A percentile compares a stretch with the other conserved stretches of the same genome.
These are phyloP conservation scores for Neosilurus mollespiculum DNA, from an alignment of 2,797 vertebrate species.

Conservation along the genomic window DNA sequence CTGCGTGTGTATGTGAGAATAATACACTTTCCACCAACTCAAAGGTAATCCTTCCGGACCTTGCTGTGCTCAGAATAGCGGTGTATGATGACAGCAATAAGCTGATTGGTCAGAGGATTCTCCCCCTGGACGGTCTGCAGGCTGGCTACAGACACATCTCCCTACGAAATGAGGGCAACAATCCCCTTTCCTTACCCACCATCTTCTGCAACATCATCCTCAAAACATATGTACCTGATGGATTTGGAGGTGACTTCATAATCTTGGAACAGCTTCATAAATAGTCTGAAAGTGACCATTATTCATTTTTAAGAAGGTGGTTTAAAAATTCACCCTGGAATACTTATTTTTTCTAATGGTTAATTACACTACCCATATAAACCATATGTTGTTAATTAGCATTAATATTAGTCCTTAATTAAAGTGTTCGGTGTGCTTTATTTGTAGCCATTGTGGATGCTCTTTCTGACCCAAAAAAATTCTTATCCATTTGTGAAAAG, in stretches of 20 bases:
- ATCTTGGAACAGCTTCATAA: background rate
- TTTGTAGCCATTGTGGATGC: slow-evolving; percentile 83
- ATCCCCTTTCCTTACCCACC: slow-evolving; percentile 83
- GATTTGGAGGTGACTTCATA: slow-evolving; percentile 80
- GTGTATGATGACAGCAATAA: slow-evolving; percentile 86
- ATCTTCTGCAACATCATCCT: slow-evolving; percentile 88
- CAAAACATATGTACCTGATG: slow-evolving; percentile 86
- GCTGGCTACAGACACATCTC: slow-evolving; percentile 86
- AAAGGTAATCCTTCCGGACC: slow-evolving; percentile 86
- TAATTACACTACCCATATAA: background rate
- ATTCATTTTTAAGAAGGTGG: background rate
- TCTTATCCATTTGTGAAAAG: slow-evolving; percentile 85
- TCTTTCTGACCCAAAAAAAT: slow-evolving; percentile 87
- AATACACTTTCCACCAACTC: slow-evolving; percentile 34
- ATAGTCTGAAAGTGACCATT: background rate
- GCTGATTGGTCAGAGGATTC: slow-evolving; percentile 84
- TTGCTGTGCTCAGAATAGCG: slow-evolving; percentile 84
- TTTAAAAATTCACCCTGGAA: background rate
- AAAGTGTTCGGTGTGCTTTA: background rate
- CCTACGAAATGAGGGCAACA: slow-evolving; percentile 85
- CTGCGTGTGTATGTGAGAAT: slow-evolving; percentile 5
- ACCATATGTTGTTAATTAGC: background rate
- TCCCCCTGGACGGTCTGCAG: slow-evolving; percentile 84
- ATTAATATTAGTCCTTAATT: background rate
- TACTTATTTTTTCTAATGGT: background rate